Evolutionary conservation across 1,140 invertebrate species (phyloP).

Genomic region (Scaptomyza montana): DNA sequence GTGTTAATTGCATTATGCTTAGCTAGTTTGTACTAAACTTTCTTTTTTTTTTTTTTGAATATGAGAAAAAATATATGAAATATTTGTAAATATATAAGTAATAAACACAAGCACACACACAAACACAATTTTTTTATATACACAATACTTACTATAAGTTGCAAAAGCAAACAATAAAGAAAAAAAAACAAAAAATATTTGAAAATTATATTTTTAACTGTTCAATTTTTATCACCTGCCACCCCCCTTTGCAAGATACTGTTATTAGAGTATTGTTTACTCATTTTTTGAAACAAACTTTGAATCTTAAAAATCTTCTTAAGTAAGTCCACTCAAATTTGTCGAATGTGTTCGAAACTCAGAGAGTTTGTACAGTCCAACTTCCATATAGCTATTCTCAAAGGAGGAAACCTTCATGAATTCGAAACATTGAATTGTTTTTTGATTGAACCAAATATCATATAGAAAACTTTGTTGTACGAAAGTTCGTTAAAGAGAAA

Average conservation of each 20-base stretch:
- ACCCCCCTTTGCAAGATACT: too few species aligned
- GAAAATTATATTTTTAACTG: too few species aligned
- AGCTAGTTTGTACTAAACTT: conserved; percentile 47
- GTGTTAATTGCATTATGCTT: conserved; percentile 55
- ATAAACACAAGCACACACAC: conserved; percentile 1
- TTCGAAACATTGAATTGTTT: too few species aligned
- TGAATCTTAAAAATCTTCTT: too few species aligned
- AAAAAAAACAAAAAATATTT: not conserved
- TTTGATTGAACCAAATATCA: too few species aligned
- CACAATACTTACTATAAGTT: conserved; percentile 23
- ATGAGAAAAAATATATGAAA: conserved; percentile 6
- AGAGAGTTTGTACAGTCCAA: not conserved
- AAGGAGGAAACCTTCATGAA: too few species aligned
- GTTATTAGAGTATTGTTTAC: too few species aligned
- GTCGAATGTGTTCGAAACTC: not conserved
- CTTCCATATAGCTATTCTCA: too few species aligned
- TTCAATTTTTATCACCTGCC: too few species aligned
- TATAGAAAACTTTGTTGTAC: too few species aligned
- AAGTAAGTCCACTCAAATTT: not conserved
- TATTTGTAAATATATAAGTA: conserved; percentile 30
- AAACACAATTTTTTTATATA: not conserved
- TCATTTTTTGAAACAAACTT: too few species aligned
- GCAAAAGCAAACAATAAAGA: conserved; percentile 34
- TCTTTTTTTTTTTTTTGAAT: conserved; percentile 6
- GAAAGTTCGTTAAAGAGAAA: too few species aligned